Evolutionary conservation across 2,797 vertebrate species (phyloP), one percentile per base, ranked within the genome.

Genomic region (Iguana delicatissima): DNA sequence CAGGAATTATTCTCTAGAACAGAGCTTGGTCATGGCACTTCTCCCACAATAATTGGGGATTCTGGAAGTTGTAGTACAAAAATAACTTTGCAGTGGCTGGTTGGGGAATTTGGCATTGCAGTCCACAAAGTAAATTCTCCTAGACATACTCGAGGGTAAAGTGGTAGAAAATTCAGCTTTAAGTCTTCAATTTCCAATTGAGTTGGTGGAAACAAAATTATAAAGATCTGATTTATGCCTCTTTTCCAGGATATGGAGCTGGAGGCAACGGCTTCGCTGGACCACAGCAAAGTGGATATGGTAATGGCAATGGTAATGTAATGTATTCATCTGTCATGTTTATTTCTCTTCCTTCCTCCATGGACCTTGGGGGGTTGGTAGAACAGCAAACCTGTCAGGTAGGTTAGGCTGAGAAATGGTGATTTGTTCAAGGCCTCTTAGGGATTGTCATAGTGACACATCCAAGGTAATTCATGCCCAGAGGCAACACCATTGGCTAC

Each of bases 231-330:
- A 8, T 55, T 62, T 77, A 14, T 57, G 12, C 67, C 77, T 83
- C 12, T 85, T 80, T 89, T 76, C 32, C 59, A 92, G 87, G 91
- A 14, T 92, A 89, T 9, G 84, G 91, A 22, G 50, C 72, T 83
- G 84, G 91, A 79, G 88, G 87, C 26, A 92, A 92, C 12, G 77
- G 87, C 24, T 89, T 76, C 4, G 35, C 57, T 46, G 87, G 82
- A 26, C 18, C 55, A 81, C 83, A 85, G 10, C 84, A 87, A 64
- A 57, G 87, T 32, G 38, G 72, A 82, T 89, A 89, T 35, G 84
- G 89, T 4, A 90, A 86, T 32, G 77, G 87, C 5, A 89, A 85
- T 9, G 42, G 59, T 52, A 83, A 91, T 77, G n/a, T 16, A 10
- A 59, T 42, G 22, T n/a, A 18, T 83, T 90, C 16, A 76, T 35